Evolutionary conservation across 1,140 invertebrate genomes (phyloP).

Genomic region (Lordiphosa mommai): DNA sequence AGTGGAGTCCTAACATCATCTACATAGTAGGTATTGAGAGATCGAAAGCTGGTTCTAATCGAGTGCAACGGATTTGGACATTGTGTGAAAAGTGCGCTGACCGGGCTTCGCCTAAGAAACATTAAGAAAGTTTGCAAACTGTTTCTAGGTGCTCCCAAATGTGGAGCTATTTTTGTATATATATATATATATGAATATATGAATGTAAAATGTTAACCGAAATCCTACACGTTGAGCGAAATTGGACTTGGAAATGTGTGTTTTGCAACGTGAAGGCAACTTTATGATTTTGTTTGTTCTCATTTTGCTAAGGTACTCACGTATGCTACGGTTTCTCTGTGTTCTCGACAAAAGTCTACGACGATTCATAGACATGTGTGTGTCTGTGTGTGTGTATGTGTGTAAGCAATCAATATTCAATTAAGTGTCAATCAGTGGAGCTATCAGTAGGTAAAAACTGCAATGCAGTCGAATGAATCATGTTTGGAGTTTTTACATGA

Average conservation of each 20-base stretch:
- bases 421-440: constrained; percentile 22
- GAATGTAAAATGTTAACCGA: constrained; percentile 42
- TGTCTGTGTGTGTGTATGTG: not conserved
- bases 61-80: constrained; percentile 29
- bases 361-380: not conserved
- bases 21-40: constrained; percentile 37
- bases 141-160: constrained; percentile 4
- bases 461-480: too few species aligned
- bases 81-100: constrained; percentile 24
- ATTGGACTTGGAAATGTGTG: constrained; percentile 10
- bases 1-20: not conserved
- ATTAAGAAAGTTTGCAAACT: constrained; percentile 30
- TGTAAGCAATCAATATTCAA: constrained; percentile 15
- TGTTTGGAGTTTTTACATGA: too few species aligned
- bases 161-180: constrained; percentile 11
- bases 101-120: constrained; percentile 31
- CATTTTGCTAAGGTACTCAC: constrained; percentile 64
- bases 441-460: too few species aligned
- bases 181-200: not conserved
- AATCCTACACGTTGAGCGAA: constrained; percentile 38
- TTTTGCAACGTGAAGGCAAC: constrained; percentile 28
- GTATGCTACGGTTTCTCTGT: constrained; percentile 42
- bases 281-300: constrained; percentile 3
- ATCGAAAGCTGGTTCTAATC: constrained; percentile 33
- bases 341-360: not conserved